Conservation (phyloP, 2,888 invertebrate species). For the Amphipyra berbera region DNA sequence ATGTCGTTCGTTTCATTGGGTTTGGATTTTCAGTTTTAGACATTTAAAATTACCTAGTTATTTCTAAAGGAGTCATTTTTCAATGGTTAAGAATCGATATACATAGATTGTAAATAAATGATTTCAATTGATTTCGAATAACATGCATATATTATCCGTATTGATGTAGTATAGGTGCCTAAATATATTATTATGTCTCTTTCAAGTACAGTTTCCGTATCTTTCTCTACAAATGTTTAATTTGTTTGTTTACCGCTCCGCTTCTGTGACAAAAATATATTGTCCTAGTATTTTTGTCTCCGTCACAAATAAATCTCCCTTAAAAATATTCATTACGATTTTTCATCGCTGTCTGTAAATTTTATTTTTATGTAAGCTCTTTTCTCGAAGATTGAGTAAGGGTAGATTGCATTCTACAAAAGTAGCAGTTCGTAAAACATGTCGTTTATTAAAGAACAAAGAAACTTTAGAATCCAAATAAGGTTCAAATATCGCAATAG, state of each 20-base stretch:
- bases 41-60: too few species aligned
- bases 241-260: conserved; percentile 31
- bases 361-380: conserved; percentile 12
- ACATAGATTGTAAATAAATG: too few species aligned
- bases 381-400: background rate
- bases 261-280: conserved; percentile 39
- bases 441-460: conserved; percentile 26
- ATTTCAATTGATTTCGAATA: too few species aligned
- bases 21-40: too few species aligned
- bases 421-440: conserved; percentile 9
- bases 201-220: background rate
- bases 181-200: too few species aligned
- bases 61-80: too few species aligned
- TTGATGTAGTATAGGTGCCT: too few species aligned
- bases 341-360: conserved; percentile 20
- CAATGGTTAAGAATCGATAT: too few species aligned
- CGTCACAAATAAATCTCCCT: conserved; percentile 29
- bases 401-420: conserved; percentile 1
- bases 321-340: conserved; percentile 37
- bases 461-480: conserved; percentile 30
- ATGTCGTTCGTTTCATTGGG: too few species aligned
- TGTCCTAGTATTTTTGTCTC: conserved; percentile 24
- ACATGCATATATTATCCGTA: too few species aligned
- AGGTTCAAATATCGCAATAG: conserved; percentile 41
- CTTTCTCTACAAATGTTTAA: conserved; percentile 21